A percentile compares a stretch with the other conserved stretches of the same genome.
Conservation (phyloP, 1,140 invertebrate genomes). For the Sminthurinus signatus region DNA sequence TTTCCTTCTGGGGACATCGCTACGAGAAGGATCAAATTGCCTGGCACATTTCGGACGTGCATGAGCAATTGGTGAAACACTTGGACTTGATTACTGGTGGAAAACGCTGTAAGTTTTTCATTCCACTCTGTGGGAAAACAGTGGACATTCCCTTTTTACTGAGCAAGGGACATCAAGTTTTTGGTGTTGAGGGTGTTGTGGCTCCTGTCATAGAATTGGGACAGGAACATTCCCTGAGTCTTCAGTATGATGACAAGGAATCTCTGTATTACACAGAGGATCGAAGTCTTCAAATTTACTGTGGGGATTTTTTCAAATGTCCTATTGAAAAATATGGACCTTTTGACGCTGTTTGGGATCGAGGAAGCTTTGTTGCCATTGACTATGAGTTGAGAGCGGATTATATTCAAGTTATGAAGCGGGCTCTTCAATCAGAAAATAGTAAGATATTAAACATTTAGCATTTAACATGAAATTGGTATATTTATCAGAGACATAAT, state of each 20-base stretch:
- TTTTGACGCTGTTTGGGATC: slow-evolving; percentile 35
- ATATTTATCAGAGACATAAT: too few relatives aligned
- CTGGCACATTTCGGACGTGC: too few relatives aligned
- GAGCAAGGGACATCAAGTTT: slow-evolving; percentile 24
- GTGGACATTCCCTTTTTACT: slow-evolving; percentile 26
- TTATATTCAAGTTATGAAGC: slow-evolving; percentile 20
- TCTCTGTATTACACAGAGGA: slow-evolving; percentile 16
- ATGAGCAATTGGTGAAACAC: too few relatives aligned
- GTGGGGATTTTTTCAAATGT: slow-evolving; percentile 33
- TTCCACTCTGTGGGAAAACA: slow-evolving; percentile 32
- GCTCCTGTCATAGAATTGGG: slow-evolving; percentile 25
- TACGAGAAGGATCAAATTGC: too few relatives aligned
- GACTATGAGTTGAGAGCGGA: slow-evolving; percentile 13
- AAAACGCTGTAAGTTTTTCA: slow-evolving; percentile 28
- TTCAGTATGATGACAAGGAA: slow-evolving; percentile 28
- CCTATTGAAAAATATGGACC: slow-evolving; percentile 40
- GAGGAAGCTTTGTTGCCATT: slow-evolving; percentile 29
- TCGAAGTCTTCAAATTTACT: slow-evolving; percentile 26
- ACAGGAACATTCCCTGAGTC: slow-evolving; percentile 16
- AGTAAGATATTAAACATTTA: background rate
- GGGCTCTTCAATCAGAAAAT: background rate
- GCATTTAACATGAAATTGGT: too few relatives aligned
- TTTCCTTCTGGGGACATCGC: too few relatives aligned
- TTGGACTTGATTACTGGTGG: background rate
- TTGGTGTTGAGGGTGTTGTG: slow-evolving; percentile 28